Conservation (phyloP, 2,113 vertebrate species). For the Carollia perspicillata region DNA sequence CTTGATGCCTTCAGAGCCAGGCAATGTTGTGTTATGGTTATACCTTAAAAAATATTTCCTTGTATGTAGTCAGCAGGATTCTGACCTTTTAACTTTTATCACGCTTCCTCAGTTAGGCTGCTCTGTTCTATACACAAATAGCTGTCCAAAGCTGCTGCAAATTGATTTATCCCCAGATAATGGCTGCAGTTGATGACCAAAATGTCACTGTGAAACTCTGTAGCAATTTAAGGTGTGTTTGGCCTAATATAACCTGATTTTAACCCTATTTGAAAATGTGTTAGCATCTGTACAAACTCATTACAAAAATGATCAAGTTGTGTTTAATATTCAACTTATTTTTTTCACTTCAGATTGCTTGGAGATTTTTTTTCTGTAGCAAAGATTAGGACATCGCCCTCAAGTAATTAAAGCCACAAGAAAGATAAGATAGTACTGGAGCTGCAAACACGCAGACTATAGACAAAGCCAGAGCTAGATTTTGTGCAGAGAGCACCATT, state of each 20-base stretch:
- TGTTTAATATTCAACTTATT: conserved; percentile 28
- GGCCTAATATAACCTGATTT: conserved; percentile 18
- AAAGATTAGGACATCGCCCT: background rate
- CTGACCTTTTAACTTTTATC: conserved; percentile 49
- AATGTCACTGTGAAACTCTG: conserved; percentile 67
- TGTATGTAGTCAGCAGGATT: conserved; percentile 61
- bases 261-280: conserved; percentile 35
- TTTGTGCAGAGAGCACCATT: background rate
- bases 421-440: background rate
- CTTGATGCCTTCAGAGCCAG: background rate
- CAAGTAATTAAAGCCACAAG: background rate
- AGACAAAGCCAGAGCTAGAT: background rate
- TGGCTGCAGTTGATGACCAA: conserved; percentile 64
- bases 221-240: conserved; percentile 64
- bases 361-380: background rate
- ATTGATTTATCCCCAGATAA: conserved; percentile 70
- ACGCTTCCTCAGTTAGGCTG: conserved; percentile 45
- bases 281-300: conserved; percentile 49
- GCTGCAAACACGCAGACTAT: background rate
- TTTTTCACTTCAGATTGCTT: background rate
- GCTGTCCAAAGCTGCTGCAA: conserved; percentile 65
- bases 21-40: conserved; percentile 50
- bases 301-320: conserved; percentile 26
- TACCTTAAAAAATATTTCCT: conserved; percentile 7
- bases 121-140: conserved; percentile 56